Base-by-base conservation (phyloP, 2,888 invertebrate genomes). In the Phalangium opilio region DNA sequence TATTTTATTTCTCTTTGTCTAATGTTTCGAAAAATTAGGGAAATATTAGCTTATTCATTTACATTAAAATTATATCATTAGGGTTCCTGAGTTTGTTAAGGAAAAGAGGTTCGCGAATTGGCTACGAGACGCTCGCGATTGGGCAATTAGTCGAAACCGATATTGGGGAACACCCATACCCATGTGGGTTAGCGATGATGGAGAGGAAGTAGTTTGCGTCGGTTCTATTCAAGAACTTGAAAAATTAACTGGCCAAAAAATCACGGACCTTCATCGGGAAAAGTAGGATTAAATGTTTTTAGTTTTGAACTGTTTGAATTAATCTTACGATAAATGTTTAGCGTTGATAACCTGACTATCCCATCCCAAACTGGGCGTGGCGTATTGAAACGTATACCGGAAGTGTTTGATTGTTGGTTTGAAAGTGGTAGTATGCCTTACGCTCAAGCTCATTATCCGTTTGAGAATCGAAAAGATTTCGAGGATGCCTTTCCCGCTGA, bases 351-450 rank as follows among this genome's bases (percentile, higher is more conserved):
- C 59, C 71, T 98, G 50, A 83, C 83, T 61, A 96, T 98, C 59
- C 93, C 95, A 1, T 96, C 96, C 1, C 72, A 72, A 45, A 73
- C 79, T 33, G 93, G 90, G 5, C 75, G 79, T 49, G 86, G 90
- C 3, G 83, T 84, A 11, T 68, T 99, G 27, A 77, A 74, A 53
- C 75, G 98, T 46, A 79, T 98, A 3, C 63, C 80, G 0, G 93
- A 96, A 68, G 96, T 99, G 0, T 99, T 99, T 68, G 98, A 99
- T 67, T 99, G 98, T 65, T 99, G 98, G 98, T 99, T 99, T 69
- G 98, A 99, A 66, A 93, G 93, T 1, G 96, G 98, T 3, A 89
- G 91, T 17, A 98, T 98, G 98, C 98, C 98, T 0, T 98, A 93
- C 62, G 96, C 91, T 0, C 91, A 93, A 64, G 75, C 78, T 58